phyloP scores from a whole-genome alignment of 2,797 vertebrate genomes.

The Crenichthys baileyi region DNA sequence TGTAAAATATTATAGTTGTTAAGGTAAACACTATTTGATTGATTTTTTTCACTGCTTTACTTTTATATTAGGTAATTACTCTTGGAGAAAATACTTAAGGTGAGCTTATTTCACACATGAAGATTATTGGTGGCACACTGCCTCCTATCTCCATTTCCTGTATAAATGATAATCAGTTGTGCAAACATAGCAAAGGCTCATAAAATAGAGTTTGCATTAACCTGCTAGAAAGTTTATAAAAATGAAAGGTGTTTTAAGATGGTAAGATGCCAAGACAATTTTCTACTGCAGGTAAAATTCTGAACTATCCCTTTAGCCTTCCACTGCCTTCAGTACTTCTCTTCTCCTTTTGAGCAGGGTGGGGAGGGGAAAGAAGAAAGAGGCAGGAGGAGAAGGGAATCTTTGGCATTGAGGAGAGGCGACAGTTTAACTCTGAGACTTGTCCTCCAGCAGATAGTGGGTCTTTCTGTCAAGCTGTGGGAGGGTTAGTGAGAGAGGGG shows the following conservation, averaged over 20 bases:
- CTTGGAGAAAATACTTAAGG: too few species aligned
- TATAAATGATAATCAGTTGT: not conserved
- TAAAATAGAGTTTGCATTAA: too few species aligned
- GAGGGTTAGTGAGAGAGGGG: constrained; percentile 72
- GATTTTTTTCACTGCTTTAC: not conserved
- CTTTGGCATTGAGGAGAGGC: constrained; percentile 63
- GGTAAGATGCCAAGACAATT: not conserved
- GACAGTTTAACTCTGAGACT: constrained; percentile 46
- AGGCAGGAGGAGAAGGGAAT: constrained; percentile 9
- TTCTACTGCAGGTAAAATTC: not conserved
- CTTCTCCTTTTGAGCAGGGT: constrained; percentile 55
- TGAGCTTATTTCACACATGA: not conserved
- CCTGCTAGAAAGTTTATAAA: too few species aligned
- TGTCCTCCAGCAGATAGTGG: constrained; percentile 82
- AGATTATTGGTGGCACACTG: too few species aligned
- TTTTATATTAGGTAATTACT: not conserved
- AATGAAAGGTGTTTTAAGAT: too few species aligned
- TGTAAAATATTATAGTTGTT: not conserved
- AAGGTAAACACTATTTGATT: not conserved
- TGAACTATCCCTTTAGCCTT: constrained; percentile 16
- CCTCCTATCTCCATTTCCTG: not conserved
- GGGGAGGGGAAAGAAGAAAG: not conserved
- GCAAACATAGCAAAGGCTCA: too few species aligned
- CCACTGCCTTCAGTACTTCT: constrained; percentile 43
- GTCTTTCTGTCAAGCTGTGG: constrained; percentile 87